Base-by-base conservation (phyloP, 2,888 invertebrate genomes). In the Cryptus viduatorius region DNA sequence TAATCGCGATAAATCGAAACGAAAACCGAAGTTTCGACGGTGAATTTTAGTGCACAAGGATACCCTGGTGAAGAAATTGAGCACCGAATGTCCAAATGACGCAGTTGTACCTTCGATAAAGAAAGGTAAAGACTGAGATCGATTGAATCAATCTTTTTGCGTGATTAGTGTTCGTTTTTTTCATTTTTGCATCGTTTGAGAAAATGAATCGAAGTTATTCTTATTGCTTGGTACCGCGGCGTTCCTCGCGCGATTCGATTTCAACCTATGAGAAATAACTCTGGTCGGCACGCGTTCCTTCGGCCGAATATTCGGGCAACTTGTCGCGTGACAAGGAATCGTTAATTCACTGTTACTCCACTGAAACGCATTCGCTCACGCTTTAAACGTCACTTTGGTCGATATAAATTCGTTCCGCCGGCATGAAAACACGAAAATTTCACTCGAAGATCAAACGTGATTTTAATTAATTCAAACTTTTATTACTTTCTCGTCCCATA, bases 321-420 rank as follows among this genome's bases (percentile, higher is more conserved):
- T 61, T 79, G 71, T 87, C 73, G 87, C 87, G 86, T 86, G 87
- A 85, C 86, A 75, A 84, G 72, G 61, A 72, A 84, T 83, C 85
- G 84, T 87, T 86, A 86, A 84, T 83, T 61, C 72, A 56, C 79
- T 24, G 53, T 80, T 68, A 78, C 72, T 76, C 79, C 44, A 69
- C 71, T 64, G 78, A 85, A 82, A 86, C 86, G 78, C 79, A 82
- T 84, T 86, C 81, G 82, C 82, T 84, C 82, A 84, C 85, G 83
- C 84, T 79, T 82, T 81, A 56, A 73, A 73, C 61, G 53, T 82
- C 85, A 82, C 72, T 82, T 79, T 73, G 61, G 42, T 79, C 81
- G 69, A 68, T 86, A 68, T 73, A 77, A 53, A 59, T 61, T 56
- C 53, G 19, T 67, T 29, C n/a, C 59, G 29, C 24, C 64, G 44